A percentile compares a stretch with the other conserved stretches of the same genome.
These are phyloP conservation scores for Mus caroli DNA, from an alignment of 2,797 vertebrate species.

Conservation along the genomic window DNA sequence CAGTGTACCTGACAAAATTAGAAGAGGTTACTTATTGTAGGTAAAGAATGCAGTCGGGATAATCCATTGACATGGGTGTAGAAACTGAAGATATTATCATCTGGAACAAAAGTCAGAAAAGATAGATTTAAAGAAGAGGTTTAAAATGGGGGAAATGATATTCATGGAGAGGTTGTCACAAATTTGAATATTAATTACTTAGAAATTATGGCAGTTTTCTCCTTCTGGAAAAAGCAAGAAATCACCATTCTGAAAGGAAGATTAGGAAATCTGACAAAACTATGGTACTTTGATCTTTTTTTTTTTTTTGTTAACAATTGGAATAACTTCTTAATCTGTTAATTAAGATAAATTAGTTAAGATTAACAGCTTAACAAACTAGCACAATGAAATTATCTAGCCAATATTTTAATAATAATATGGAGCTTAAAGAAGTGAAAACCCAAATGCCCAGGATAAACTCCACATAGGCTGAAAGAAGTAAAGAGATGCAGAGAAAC, in stretches of 20 bases:
- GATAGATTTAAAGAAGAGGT: rapidly evolving
- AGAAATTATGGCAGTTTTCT: background rate
- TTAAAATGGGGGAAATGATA: background rate
- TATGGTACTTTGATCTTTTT: background rate
- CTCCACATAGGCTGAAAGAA: background rate
- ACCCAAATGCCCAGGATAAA: background rate
- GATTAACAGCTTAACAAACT: background rate
- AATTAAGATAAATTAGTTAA: background rate
- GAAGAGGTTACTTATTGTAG: background rate
- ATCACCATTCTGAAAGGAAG: background rate
- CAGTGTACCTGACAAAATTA: background rate
- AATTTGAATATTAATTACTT: background rate
- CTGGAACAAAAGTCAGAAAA: background rate
- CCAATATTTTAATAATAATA: background rate
- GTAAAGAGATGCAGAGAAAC: background rate
- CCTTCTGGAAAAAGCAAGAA: background rate
- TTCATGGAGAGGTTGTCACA: background rate
- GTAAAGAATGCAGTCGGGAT: background rate
- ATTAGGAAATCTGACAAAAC: background rate
- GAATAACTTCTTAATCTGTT: background rate
- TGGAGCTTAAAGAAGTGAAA: background rate
- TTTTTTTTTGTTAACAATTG: background rate
- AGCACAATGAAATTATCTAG: background rate
- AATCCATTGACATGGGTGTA: background rate
- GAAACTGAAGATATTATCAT: background rate